Evolutionary conservation across 2,113 vertebrate species (phyloP).

Genomic region (Sakesphorus luctuosus): DNA sequence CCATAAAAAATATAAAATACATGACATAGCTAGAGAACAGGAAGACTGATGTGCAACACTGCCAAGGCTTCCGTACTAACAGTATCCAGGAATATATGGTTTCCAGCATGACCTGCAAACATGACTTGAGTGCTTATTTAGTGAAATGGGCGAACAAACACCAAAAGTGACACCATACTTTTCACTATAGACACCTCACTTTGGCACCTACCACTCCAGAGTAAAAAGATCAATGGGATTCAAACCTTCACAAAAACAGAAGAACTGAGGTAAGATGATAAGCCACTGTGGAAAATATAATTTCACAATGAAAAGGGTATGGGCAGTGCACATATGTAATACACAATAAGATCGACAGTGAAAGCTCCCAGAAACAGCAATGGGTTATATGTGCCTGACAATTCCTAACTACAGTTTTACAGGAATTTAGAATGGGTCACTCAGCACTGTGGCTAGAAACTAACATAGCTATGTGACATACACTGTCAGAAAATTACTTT

Average conservation of each 20-base stretch:
- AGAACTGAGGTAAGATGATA: neutral
- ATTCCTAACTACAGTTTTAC: neutral
- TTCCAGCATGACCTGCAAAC: neutral
- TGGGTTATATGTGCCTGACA: neutral
- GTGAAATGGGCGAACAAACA: fast-evolving
- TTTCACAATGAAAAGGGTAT: neutral
- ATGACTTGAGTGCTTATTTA: neutral
- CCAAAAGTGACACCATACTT: neutral
- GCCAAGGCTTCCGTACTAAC: neutral
- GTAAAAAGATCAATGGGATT: neutral
- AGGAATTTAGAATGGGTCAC: neutral
- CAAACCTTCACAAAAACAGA: neutral
- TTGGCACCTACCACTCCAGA: fast-evolving
- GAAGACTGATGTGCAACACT: neutral
- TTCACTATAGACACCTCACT: neutral
- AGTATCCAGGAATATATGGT: neutral
- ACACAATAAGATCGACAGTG: neutral
- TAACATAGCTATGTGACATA: neutral
- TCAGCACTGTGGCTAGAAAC: neutral
- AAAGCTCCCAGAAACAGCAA: neutral
- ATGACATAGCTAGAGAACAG: neutral
- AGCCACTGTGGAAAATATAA: neutral
- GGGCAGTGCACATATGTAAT: neutral
- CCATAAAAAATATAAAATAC: neutral
- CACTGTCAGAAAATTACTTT: neutral